Evolutionary conservation across 2,888 invertebrate genomes (phyloP).

Genomic region (Dicranocentrus wangi): DNA sequence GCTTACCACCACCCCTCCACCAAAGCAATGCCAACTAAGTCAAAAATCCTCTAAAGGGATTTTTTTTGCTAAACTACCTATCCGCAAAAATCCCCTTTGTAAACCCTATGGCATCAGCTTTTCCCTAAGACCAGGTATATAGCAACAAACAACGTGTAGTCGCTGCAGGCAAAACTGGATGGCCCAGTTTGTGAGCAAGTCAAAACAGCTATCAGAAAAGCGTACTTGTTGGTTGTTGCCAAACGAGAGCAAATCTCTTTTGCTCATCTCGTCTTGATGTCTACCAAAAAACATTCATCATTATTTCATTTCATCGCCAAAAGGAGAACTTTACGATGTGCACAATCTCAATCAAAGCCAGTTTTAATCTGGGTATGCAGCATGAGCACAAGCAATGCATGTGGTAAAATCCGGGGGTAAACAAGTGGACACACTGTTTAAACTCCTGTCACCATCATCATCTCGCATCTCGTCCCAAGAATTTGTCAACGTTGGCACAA

Average conservation of each 20-base stretch:
- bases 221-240: neutral
- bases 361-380: neutral
- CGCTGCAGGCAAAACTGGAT: conserved; percentile 44
- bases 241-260: conserved; percentile 19
- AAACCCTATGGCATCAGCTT: no score
- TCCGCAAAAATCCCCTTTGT: no score
- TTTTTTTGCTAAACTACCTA: conserved; percentile 2
- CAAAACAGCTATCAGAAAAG: conserved; percentile 5
- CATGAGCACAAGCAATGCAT: no score
- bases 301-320: conserved; percentile 16
- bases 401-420: conserved; percentile 6
- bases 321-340: conserved; percentile 18
- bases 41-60: neutral
- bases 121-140: no score
- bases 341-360: conserved; percentile 1
- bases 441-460: conserved; percentile 4
- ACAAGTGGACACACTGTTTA: neutral
- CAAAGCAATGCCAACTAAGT: conserved; percentile 16
- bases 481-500: neutral
- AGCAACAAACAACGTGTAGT: no score
- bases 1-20: no score
- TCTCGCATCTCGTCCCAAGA: no score
- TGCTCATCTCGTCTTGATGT: no score
- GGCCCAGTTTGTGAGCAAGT: conserved; percentile 47
- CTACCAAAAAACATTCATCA: no score